Evolutionary conservation across 2,888 invertebrate species (phyloP), one percentile per base, ranked within the genome.

Genomic region (Electrophaes corylata): DNA sequence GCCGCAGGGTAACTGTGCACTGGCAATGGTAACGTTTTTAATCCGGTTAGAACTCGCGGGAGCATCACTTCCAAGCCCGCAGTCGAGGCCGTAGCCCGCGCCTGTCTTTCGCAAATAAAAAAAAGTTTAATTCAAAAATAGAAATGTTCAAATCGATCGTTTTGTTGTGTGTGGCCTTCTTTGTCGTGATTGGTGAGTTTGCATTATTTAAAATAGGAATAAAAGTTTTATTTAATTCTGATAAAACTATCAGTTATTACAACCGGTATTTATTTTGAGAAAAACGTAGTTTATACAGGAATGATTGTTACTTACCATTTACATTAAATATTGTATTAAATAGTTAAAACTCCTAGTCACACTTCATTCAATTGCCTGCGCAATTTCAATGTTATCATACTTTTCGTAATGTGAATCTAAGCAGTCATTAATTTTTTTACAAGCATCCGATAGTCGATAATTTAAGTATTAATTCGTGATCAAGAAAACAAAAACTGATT

Each of bases 41-140:
- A 79, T 84, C 86, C 83, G 86, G 83, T 83, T 79, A 72, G 70
- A 60, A 63, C 66, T 78, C 81, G 82, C 76, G 61, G 66, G 81
- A 84, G 81, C 87, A 80, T 81, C 91, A 91, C 79, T 91, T 76
- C 80, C 73, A 68, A 76, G 76, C 79, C 65, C 75, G 81, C 87
- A 68, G 71, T 72, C 82, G 75, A 59, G 65, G 76, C 75, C 78
- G 81, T 73, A 78, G 72, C 78, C 71, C 76, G 77, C 72, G 75
- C 57, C 67, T 57, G 59, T 57, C 57, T 20, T 65, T 69, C 69
- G 71, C 70, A 64, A 71, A 69, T 62, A 59, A 60, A 60, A 49
- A 66, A 46, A 61, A 62, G 16, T 55, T 59, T 54, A 60, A 62
- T 67, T 67, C 63, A 59, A 65, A 58, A 52, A 51, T 57, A 60